Conservation (phyloP, 2,888 invertebrate genomes). For the Eilema sororculum region DNA sequence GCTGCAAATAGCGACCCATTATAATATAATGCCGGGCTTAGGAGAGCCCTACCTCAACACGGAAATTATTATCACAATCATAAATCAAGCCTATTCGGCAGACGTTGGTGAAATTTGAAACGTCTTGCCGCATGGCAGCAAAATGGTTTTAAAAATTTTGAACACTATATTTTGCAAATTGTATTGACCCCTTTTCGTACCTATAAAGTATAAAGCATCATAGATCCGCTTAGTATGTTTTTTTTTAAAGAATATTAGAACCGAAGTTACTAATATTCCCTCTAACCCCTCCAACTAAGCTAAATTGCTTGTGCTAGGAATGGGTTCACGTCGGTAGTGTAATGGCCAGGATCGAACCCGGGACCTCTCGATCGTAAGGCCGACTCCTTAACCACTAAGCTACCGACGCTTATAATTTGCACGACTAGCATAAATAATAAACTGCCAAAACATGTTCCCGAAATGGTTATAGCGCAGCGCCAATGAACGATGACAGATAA, state of each 20-base stretch:
- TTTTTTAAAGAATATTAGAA: no score
- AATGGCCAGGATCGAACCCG: no score
- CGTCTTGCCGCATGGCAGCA: conserved; percentile 39
- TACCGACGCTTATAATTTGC: conserved; percentile 9
- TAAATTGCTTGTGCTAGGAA: no score
- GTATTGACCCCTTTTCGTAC: not conserved
- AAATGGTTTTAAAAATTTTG: conserved; percentile 24
- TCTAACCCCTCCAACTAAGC: no score
- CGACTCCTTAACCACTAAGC: no score
- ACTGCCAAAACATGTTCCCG: conserved; percentile 14
- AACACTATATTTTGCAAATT: conserved; percentile 14
- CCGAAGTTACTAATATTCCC: no score
- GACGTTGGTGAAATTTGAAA: conserved; percentile 65
- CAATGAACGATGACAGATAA: conserved; percentile 19
- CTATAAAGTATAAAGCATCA: not conserved
- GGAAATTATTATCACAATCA: conserved; percentile 77
- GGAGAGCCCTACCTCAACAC: conserved; percentile 77
- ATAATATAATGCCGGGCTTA: conserved; percentile 61
- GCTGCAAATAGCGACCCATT: conserved; percentile 64
- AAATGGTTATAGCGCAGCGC: conserved; percentile 18
- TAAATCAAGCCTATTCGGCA: conserved; percentile 72
- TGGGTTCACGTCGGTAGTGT: no score
- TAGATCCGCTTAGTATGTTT: conserved; percentile 4
- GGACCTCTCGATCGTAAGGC: no score
- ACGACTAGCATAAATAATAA: conserved; percentile 19